phyloP scores from a whole-genome alignment of 2,113 vertebrate species.

The Acrocephalus arundinaceus region DNA sequence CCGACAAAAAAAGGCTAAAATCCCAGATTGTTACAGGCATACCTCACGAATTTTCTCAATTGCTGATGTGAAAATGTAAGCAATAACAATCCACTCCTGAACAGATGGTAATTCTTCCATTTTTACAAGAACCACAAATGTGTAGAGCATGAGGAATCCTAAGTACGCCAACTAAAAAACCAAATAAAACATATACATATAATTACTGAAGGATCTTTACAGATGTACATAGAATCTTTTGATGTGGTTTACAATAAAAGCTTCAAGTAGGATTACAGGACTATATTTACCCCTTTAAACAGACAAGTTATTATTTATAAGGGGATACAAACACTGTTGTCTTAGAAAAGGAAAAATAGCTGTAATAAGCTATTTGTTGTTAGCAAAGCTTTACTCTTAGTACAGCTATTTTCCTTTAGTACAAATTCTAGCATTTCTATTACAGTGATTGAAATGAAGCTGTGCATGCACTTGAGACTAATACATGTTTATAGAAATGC shows the following conservation, averaged over 20 bases:
- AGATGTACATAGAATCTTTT: background rate
- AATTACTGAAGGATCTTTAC: background rate
- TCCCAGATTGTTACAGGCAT: slow-evolving; percentile 4
- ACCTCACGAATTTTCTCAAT: slow-evolving; percentile 98
- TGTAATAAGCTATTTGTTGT: background rate
- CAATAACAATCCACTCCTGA: slow-evolving; percentile 97
- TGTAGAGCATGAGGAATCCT: slow-evolving; percentile 95
- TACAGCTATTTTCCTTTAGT: background rate
- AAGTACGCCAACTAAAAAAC: slow-evolving; percentile 88
- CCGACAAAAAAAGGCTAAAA: background rate
- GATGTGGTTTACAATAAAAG: background rate
- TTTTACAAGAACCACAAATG: slow-evolving; percentile 93
- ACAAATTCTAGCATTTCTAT: background rate
- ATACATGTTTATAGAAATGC: background rate
- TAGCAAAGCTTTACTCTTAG: background rate
- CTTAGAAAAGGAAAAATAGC: background rate
- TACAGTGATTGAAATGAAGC: background rate
- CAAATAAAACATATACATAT: background rate
- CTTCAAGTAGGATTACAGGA: background rate
- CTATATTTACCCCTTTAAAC: background rate
- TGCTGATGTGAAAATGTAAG: slow-evolving; percentile 95
- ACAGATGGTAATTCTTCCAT: slow-evolving; percentile 84
- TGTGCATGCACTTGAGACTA: background rate
- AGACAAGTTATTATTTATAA: background rate
- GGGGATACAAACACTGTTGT: background rate